Evolutionary conservation across 1,140 invertebrate genomes (phyloP).

Genomic region (Apis laboriosa): DNA sequence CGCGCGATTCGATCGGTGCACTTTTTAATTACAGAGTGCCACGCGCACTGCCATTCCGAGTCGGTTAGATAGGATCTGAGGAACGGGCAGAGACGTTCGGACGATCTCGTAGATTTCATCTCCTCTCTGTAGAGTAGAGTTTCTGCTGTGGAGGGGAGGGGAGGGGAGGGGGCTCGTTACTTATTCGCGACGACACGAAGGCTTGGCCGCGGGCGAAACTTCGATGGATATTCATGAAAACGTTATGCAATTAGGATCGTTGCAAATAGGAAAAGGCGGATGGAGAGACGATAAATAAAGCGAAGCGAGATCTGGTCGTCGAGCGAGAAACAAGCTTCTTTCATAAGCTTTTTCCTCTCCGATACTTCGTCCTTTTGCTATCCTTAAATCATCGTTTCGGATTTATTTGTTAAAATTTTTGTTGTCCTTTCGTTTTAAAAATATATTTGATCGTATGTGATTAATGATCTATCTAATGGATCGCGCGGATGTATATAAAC

Average conservation of each 20-base stretch:
- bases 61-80: slow-evolving; percentile 12
- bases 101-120: slow-evolving; percentile 19
- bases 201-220: slow-evolving; percentile 18
- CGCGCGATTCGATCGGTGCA: slow-evolving; percentile 10
- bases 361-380: neutral
- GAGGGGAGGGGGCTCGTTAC: neutral
- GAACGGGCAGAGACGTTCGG: neutral
- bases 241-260: slow-evolving; percentile 8
- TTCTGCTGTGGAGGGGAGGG: neutral
- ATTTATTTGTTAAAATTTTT: too few species aligned
- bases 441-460: too few species aligned
- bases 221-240: slow-evolving; percentile 33
- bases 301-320: neutral
- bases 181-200: slow-evolving; percentile 14
- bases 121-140: neutral
- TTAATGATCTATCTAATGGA: too few species aligned
- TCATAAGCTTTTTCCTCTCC: neutral
- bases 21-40: slow-evolving; percentile 39
- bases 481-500: too few species aligned
- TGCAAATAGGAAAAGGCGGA: neutral
- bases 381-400: neutral
- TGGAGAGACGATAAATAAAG: slow-evolving; percentile 22
- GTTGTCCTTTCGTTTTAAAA: too few species aligned
- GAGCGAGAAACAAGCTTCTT: neutral
- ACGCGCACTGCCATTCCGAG: slow-evolving; percentile 8